Base-by-base conservation (phyloP, 2,888 invertebrate genomes). In the Alentia gelatinosa region DNA sequence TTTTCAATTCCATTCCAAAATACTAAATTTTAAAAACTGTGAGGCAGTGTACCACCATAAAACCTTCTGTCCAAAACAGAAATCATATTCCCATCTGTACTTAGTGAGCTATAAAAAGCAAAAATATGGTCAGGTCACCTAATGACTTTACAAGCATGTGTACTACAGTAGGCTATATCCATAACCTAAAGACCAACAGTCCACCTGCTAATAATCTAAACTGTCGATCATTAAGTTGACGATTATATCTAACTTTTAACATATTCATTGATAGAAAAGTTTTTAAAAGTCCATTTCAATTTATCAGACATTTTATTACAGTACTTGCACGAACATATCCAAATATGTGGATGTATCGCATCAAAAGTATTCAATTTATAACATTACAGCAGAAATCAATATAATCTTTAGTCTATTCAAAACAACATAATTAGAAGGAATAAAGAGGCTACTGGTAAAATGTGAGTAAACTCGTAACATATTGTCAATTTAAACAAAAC, bases 281-380 rank as follows among this genome's bases (percentile, higher is more conserved):
- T 47, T 47, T 47, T 47, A 12, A 12, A 19, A 47, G 9, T 19
- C 47, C 7, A 47, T 47, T 47, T 47, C 12, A 12, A 79, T 79
- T 79, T 79, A 79, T 79, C 39, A 79, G 79, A 79, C 35, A 79
- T 79, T 79, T 79, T 63, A 79, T 79, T 79, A 39, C 39, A 79
- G 35, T 79, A 79, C 74, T 79, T 39, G 68, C 26, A 30, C 30
- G 15, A 37, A 19, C 39, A 39, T 39, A 79, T 79, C 79, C 79
- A 19, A 9, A 63, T 37, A 79, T 37, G 39, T 35, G 39, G 79
- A 7, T 37, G 39, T 39, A 79, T 23, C 12, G 39, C 79, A 35
- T 12, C 35, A 79, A 79, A 19, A 79, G 39, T 1, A 35, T 79
- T n/a, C 37, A 79, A 1, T 79, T 39, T 19, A 37, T 19, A 19